Evolutionary conservation across 2,113 vertebrate genomes (phyloP).

Genomic region (Galeopterus variegatus): DNA sequence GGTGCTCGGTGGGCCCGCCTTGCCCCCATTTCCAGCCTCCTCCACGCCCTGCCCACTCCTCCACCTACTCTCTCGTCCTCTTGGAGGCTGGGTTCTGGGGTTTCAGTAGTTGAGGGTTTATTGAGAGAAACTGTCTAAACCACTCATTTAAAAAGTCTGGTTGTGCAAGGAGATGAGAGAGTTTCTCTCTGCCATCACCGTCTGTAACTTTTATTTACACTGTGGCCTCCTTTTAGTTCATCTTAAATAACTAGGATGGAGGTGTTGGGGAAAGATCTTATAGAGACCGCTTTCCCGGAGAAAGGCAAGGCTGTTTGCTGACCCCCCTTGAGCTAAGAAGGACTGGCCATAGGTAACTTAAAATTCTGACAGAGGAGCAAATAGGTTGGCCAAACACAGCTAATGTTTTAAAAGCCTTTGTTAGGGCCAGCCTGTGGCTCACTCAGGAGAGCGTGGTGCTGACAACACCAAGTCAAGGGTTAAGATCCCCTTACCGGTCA

Average conservation of each 20-base stretch:
- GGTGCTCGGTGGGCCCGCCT: not conserved
- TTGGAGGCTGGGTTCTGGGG: not conserved
- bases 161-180: constrained; percentile 28
- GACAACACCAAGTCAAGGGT: too few relatives aligned
- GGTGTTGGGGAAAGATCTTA: not conserved
- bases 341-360: not conserved
- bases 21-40: not conserved
- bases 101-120: constrained; percentile 53
- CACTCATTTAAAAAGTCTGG: constrained; percentile 57
- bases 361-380: not conserved
- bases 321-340: not conserved
- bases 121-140: constrained; percentile 57
- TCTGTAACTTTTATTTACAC: constrained; percentile 42
- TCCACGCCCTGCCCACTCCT: not conserved
- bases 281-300: not conserved
- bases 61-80: not conserved
- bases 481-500: too few relatives aligned
- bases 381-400: not conserved
- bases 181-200: not conserved
- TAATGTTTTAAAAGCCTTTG: not conserved
- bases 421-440: too few relatives aligned
- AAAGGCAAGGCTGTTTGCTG: not conserved
- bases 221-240: not conserved
- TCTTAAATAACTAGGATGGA: not conserved
- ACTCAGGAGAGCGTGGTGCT: too few relatives aligned